Percentiles rank a stretch among this genome's conserved stretches.
Evolutionary conservation across 2,113 vertebrate species (phyloP).

Genomic region (Pelecanoides urinatrix): DNA sequence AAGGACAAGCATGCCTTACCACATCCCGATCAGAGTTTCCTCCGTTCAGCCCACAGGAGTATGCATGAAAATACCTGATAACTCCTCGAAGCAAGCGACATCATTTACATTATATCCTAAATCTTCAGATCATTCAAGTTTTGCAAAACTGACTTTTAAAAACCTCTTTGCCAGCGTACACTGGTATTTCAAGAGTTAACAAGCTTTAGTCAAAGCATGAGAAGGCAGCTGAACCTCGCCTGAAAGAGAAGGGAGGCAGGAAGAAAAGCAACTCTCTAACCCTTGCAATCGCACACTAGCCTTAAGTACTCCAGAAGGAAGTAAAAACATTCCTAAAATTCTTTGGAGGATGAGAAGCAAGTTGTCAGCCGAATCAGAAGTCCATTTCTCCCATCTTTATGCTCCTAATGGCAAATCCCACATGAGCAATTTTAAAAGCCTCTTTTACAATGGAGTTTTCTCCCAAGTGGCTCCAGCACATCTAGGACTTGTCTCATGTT

Average conservation of each 20-base stretch:
- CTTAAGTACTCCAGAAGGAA: slow-evolving; percentile 56
- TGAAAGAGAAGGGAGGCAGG: slow-evolving; percentile 11
- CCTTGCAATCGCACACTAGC: slow-evolving; percentile 13
- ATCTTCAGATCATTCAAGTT: not conserved
- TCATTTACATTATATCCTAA: not conserved
- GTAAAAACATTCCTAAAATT: slow-evolving; percentile 68
- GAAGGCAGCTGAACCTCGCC: not conserved
- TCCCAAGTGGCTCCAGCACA: not conserved
- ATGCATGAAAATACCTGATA: not conserved
- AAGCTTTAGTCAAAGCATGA: not conserved
- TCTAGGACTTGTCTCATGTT: slow-evolving; percentile 22
- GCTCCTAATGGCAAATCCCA: slow-evolving; percentile 33
- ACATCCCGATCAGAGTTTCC: not conserved
- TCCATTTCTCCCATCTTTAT: slow-evolving; percentile 12
- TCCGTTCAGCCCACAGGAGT: not conserved
- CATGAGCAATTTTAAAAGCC: slow-evolving; percentile 19
- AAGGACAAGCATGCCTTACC: not conserved
- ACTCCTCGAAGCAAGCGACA: not conserved
- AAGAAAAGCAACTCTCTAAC: slow-evolving; percentile 25
- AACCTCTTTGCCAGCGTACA: not conserved
- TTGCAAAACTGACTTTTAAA: not conserved
- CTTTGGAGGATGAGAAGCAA: slow-evolving; percentile 47
- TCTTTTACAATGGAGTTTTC: slow-evolving; percentile 36
- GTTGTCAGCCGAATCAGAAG: slow-evolving; percentile 31
- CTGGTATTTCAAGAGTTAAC: slow-evolving; percentile 45